phyloP scores from a whole-genome alignment of 2,113 vertebrate genomes.

The Pachycephala philippinensis region DNA sequence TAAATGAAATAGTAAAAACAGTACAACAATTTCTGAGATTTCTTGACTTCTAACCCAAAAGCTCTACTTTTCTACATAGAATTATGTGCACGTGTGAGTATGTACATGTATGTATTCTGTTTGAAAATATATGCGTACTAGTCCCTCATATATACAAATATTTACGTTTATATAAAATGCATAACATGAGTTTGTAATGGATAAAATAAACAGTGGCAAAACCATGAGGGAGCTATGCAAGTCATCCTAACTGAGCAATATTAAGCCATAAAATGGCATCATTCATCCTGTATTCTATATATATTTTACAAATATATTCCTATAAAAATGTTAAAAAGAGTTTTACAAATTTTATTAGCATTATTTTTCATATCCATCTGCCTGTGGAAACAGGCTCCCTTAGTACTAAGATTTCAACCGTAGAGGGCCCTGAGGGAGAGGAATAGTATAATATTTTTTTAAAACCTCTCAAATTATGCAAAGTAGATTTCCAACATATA shows the following conservation, averaged over 20 bases:
- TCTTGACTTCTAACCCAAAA: not conserved
- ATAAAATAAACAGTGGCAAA: conserved; percentile 8
- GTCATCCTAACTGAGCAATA: conserved; percentile 5
- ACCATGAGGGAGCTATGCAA: not conserved
- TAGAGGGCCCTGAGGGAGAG: conserved; percentile 35
- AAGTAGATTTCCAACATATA: conserved; percentile 33
- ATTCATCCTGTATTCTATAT: not conserved
- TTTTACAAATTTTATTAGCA: conserved; percentile 52
- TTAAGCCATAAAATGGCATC: not conserved
- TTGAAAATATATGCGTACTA: not conserved
- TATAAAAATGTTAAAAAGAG: conserved; percentile 28
- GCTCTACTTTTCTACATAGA: not conserved
- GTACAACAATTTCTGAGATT: not conserved
- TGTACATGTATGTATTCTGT: not conserved
- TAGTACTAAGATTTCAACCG: conserved; percentile 14
- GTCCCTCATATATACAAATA: not conserved
- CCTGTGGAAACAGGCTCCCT: not conserved
- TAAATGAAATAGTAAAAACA: not conserved
- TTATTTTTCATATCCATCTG: conserved; percentile 53
- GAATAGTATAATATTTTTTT: not conserved
- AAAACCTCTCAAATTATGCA: conserved; percentile 41
- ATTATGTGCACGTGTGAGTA: not conserved
- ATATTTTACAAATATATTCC: conserved; percentile 31
- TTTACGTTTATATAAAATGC: not conserved
- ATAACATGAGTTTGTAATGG: not conserved